Base-by-base conservation (phyloP, 2,797 vertebrate species). In the Alcedo atthis region DNA sequence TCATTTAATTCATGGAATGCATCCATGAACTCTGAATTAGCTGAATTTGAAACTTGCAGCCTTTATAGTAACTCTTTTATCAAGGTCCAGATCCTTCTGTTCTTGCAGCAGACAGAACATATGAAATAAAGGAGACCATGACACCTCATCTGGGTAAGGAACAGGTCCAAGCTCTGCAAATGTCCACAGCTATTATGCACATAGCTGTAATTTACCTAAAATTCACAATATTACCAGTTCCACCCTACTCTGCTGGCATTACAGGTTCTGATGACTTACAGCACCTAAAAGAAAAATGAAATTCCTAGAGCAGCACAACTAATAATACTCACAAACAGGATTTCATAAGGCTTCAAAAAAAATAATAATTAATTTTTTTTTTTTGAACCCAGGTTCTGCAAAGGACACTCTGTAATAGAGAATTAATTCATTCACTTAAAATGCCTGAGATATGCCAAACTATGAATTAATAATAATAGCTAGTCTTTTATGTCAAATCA, bases 391-490 rank as follows among this genome's bases (percentile, higher is more conserved):
- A 1, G 48, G 42, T 69, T 87, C 55, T 15, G 7, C 28, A 85
- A 61, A 89, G 68, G 54, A 53, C 20, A 59, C 42, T 66, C 59
- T 75, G 49, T 85, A 85, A 76, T 32, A 74, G 5, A 79, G 55
- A 89, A 89, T 79, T 91, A 78, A 88, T 88, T 91, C 4, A 49
- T 83, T 94, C 77, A 84, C 53, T 84, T 86, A 37, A 87, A 90
- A 89, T 58, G 63, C 57, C 61, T 2, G 3, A 86, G 57, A 84
- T 80, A 49, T 90, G 57, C 57, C 83, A 88, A 90, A 84, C 37
- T 58, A 79, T 84, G 83, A 96, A 93, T 92, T 94, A 96, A 93
- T 92, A 82, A 92, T 12, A 49, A 90, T 84, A 93, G 28, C 35
- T 76, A 73, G 61, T 73, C 63, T 92, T 91, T 96, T 58, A 85